Conservation (phyloP, 2,888 invertebrate species). For the Macrosiphum euphorbiae region DNA sequence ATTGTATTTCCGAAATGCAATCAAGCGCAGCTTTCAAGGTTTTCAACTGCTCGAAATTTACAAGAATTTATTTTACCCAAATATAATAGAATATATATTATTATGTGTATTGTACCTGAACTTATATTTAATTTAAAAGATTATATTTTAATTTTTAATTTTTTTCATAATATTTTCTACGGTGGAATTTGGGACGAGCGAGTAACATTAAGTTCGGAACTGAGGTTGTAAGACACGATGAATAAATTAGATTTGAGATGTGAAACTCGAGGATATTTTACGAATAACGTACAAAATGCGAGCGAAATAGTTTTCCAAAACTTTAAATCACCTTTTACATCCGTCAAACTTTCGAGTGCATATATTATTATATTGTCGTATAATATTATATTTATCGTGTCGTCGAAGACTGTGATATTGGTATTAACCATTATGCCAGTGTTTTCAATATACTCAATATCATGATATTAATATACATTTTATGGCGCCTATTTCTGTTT, state of each 20-base stretch:
- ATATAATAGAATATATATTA: background rate
- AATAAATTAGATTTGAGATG: conserved; percentile 49
- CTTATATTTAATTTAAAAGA: background rate
- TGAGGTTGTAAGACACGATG: conserved; percentile 14
- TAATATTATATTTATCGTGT: background rate
- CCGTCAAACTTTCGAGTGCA: conserved; percentile 25
- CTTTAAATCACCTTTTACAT: conserved; percentile 37
- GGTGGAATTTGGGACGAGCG: background rate
- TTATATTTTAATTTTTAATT: background rate
- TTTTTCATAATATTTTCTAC: background rate
- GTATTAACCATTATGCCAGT: background rate
- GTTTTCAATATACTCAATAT: background rate
- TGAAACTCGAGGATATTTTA: conserved; percentile 4
- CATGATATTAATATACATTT: background rate
- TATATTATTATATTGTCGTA: background rate
- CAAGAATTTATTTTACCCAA: background rate
- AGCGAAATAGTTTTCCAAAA: conserved; percentile 45
- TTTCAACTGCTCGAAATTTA: background rate
- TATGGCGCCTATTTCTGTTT: background rate
- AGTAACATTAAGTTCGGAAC: background rate
- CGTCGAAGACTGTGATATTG: background rate
- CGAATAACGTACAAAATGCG: background rate
- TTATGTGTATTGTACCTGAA: background rate
- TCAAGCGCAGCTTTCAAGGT: background rate
- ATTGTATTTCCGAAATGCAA: background rate